Evolutionary conservation across 2,797 vertebrate genomes (phyloP).

Genomic region (Diplodus puntazzo): DNA sequence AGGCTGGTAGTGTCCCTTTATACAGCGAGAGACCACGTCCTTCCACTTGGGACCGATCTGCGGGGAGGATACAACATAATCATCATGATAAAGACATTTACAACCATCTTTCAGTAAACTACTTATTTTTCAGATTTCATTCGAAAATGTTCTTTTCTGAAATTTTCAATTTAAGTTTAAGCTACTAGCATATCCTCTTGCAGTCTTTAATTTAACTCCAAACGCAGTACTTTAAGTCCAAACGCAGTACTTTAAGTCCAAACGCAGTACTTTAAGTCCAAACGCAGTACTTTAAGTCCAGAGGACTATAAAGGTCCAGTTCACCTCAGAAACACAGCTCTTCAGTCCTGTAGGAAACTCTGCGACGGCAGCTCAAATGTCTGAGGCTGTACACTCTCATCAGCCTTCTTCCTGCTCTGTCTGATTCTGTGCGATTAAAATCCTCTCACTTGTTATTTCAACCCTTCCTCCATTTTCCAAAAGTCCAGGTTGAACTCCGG

Average conservation of each 20-base stretch:
- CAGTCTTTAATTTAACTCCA: too few species aligned
- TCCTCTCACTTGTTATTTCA: conserved; percentile 44
- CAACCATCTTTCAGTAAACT: too few species aligned
- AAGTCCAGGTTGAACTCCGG: conserved; percentile 13
- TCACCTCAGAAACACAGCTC: background rate
- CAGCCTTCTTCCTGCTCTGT: conserved; percentile 18
- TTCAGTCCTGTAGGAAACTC: conserved; percentile 16
- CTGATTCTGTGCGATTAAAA: conserved; percentile 19
- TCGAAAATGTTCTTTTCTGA: too few species aligned
- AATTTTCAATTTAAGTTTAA: too few species aligned
- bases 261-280: background rate
- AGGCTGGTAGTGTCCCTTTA: conserved; percentile 97
- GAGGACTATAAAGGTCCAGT: background rate
- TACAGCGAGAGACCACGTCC: conserved; percentile 97
- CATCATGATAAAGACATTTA: too few species aligned
- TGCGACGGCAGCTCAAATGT: background rate
- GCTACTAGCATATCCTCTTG: too few species aligned
- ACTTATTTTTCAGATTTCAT: too few species aligned
- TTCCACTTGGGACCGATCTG: conserved; percentile 98
- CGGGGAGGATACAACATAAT: background rate
- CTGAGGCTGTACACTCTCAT: background rate
- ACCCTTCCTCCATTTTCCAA: conserved; percentile 44
- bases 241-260: too few species aligned
- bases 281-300: background rate
- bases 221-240: too few species aligned